Base-by-base conservation (phyloP, 2,888 invertebrate species). In the Drosophila infuscata region DNA sequence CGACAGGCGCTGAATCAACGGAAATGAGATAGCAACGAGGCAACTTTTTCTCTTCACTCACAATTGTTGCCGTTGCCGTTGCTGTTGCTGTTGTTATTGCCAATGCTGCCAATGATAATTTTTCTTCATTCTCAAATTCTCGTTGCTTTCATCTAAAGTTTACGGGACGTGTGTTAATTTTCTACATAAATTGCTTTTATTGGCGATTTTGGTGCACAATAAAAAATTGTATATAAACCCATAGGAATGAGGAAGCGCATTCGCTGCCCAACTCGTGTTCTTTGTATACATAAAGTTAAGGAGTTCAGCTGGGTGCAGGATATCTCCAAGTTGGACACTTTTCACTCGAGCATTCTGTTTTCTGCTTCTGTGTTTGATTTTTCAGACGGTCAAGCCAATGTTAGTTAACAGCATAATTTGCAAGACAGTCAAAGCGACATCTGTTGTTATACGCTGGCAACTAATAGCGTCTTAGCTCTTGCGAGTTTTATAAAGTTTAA, bases 1-100 rank as follows among this genome's bases (percentile, higher is more conserved):
- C 81, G 78, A 81, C 83, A 81, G 70, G 51, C 71, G 85, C 74
- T 84, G 86, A 82, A 85, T 90, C 80, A 86, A 90, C 87, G 85
- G 90, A 86, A 86, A 90, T 90, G 81, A 90, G 80, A 69, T 80
- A 67, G 64, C 79, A 79, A 77, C 79, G 73, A 68, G 82, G 71
- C 90, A 79, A 79, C 63, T 79, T 82, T 70, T 64, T 65, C 59
- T 70, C 48, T 20, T 62, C 29, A 36, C 20, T 33, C 51, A 32
- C 52, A 54, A 58, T 63, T 64, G 79, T 41, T 59, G 48, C 59
- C 69, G n/a, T 60, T 73, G 20, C 12, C 3, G 43, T 61, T 60
- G 43, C 12, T 48, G 48, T 51, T 68, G 64, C 8, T 64, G 76
- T 38, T 59, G 48, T 53, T 76, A 46, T 61, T 69, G 48, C 25